Evolutionary conservation across 2,113 vertebrate species (phyloP).

Genomic region (Syngnathus floridae): DNA sequence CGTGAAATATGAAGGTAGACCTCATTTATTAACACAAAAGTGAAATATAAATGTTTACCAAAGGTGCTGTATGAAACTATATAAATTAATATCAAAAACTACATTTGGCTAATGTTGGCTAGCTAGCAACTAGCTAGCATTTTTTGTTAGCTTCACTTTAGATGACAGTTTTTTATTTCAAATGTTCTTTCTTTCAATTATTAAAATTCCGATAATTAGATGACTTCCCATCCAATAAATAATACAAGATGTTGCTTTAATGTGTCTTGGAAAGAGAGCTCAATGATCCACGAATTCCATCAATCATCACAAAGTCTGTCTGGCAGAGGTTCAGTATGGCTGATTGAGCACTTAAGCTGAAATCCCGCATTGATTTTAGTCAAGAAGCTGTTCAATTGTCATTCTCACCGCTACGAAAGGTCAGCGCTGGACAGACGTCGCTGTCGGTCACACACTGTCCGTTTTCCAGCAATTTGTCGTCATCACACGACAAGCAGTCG

Average conservation of each 20-base stretch:
- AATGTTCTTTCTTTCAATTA: constrained; percentile 12
- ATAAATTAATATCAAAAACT: not conserved
- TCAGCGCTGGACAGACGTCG: constrained; percentile 49
- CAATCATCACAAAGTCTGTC: constrained; percentile 43
- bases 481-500: constrained; percentile 72
- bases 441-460: constrained; percentile 67
- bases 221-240: constrained; percentile 40
- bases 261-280: constrained; percentile 11
- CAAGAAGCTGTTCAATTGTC: constrained; percentile 30
- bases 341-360: constrained; percentile 27
- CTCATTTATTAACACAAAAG: not conserved
- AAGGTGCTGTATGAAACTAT: not conserved
- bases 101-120: not conserved
- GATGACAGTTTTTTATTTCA: not conserved
- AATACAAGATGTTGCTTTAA: constrained; percentile 47
- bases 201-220: constrained; percentile 46
- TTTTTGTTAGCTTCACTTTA: not conserved
- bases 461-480: constrained; percentile 31
- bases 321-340: constrained; percentile 14
- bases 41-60: not conserved
- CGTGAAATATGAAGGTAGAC: no score
- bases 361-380: constrained; percentile 58
- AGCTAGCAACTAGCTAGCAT: not conserved
- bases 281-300: constrained; percentile 39
- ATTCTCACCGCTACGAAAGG: constrained; percentile 75